Evolutionary conservation across 2,797 vertebrate genomes (phyloP), one percentile per base, ranked within the genome.

Genomic region (Gallinago stenura): DNA sequence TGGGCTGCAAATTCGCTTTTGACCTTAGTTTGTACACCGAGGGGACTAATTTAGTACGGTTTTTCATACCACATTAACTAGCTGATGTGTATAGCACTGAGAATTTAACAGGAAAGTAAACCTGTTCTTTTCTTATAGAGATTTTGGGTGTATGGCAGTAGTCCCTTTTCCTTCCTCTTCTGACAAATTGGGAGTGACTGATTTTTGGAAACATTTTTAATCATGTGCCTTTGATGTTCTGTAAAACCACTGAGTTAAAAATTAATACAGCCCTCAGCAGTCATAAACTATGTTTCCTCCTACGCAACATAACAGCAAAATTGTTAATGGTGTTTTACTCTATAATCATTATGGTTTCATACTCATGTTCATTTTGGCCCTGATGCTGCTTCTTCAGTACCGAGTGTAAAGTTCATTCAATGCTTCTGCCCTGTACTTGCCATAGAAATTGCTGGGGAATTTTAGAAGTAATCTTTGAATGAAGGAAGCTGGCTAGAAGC

Each of bases 221-320:
- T 83, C 81, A 84, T 26, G 45, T 54, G 65, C 68, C 77, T 97
- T 97, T 97, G 78, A 94, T 95, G 92, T 95, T 94, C 53, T 64
- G 3, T 41, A 96, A 96, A 97, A 95, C 80, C 71, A 51, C 83
- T 2, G 61, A 79, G 72, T 97, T 96, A 95, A 94, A 96, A 95
- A 95, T 83, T 45, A 21, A 83, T 54, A 93, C 66, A 94, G 62
- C 91, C 91, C 45, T 8, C 24, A 92, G 97, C 75, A 45, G 35
- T 71, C 82, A 53, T 90, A 95, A 82, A 70, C 73, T 53, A 41
- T 90, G 84, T 94, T 88, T 97, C 87, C 75, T 87, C 90, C 48
- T 28, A 82, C 12, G 1, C 77, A 69, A 84, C 89, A 76, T 22
- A 89, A 80, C 60, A 93, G 94, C 96, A 97, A 95, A 96, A 94